Evolutionary conservation across 64 coral and sea anemone species (phyloP).

Genomic region (Dendronephthya gigantea): DNA sequence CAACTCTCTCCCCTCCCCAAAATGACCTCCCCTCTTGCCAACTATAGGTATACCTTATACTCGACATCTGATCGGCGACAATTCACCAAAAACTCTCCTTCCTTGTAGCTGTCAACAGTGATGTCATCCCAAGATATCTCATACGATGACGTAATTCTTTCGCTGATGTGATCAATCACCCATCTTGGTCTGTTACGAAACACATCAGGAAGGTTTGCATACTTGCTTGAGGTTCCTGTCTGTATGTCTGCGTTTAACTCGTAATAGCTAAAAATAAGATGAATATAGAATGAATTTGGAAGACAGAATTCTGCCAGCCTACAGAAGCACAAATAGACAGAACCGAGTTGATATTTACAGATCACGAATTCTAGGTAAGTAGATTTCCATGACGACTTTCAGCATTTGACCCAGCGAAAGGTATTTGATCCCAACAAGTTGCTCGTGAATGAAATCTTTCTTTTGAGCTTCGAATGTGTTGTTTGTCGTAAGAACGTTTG

Average conservation of each 20-base stretch:
- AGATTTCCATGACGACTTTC: neutral
- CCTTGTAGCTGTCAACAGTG: slow-evolving; percentile 2
- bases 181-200: neutral
- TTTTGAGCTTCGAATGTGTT: neutral
- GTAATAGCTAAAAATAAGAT: neutral
- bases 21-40: too few relatives aligned
- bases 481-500: neutral
- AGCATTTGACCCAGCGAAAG: neutral
- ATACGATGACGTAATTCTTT: slow-evolving; percentile 17
- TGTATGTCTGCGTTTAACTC: neutral
- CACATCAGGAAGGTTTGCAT: neutral
- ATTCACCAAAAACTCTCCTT: neutral
- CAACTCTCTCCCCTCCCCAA: too few relatives aligned
- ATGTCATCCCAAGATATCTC: neutral
- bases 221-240: neutral
- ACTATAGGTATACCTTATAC: neutral
- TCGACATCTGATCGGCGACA: slow-evolving; percentile 9
- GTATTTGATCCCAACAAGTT: neutral
- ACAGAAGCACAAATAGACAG: too few relatives aligned
- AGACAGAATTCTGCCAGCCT: neutral
- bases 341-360: neutral
- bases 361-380: neutral
- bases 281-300: neutral
- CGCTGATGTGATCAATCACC: neutral
- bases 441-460: neutral